These are phyloP conservation scores for Selenia dentaria DNA, from an alignment of 2,888 invertebrate species.

Conservation along the genomic window DNA sequence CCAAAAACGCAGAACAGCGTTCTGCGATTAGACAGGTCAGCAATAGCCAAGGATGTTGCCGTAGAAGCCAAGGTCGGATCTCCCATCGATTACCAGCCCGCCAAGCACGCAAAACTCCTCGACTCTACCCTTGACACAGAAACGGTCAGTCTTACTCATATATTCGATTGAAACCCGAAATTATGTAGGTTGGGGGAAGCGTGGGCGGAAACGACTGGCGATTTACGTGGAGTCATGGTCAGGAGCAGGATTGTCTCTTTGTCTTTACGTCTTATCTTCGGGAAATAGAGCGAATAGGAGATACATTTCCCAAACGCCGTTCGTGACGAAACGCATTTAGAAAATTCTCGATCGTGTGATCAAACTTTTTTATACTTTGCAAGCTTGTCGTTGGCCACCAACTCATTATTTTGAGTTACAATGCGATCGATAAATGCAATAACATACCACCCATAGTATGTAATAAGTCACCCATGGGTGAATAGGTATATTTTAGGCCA, in stretches of 20 bases:
- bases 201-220: conserved; percentile 52
- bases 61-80: conserved; percentile 75
- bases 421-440: too few relatives aligned
- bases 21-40: conserved; percentile 65
- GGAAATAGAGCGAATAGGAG: background rate
- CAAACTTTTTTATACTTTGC: too few relatives aligned
- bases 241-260: conserved; percentile 12
- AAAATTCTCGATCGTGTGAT: too few relatives aligned
- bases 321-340: too few relatives aligned
- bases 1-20: conserved; percentile 39
- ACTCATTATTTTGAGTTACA: too few relatives aligned
- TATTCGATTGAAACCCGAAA: conserved; percentile 57
- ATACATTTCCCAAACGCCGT: too few relatives aligned
- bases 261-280: conserved; percentile 3
- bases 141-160: conserved; percentile 60
- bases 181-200: conserved; percentile 65
- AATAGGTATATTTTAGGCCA: too few relatives aligned
- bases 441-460: too few relatives aligned
- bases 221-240: conserved; percentile 37
- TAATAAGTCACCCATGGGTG: too few relatives aligned
- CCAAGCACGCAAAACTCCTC: conserved; percentile 75
- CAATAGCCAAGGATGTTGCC: conserved; percentile 66
- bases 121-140: conserved; percentile 78
- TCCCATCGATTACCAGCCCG: conserved; percentile 73
- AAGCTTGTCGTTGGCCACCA: too few relatives aligned